Evolutionary conservation across 2,888 invertebrate genomes (phyloP).

Genomic region (Podabrus alpinus): DNA sequence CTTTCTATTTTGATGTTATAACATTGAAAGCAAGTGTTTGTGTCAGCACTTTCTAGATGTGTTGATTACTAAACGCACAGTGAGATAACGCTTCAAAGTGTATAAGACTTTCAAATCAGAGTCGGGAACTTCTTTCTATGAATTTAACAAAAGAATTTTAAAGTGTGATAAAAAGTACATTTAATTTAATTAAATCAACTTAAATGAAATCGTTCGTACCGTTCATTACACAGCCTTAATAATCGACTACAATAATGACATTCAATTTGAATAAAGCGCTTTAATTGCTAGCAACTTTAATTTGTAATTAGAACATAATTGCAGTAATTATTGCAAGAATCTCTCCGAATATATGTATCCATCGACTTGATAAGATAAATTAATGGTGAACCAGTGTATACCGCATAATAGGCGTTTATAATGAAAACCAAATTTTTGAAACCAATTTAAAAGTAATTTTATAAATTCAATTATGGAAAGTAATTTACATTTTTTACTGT

Average conservation of each 20-base stretch:
- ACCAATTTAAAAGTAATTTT: background rate
- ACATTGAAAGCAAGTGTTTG: constrained; percentile 23
- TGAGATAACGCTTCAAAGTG: constrained; percentile 17
- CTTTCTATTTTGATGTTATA: constrained; percentile 13
- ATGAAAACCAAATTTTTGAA: background rate
- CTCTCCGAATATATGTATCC: constrained; percentile 22
- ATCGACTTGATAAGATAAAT: constrained; percentile 25
- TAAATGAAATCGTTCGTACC: constrained; percentile 42
- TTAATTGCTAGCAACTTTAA: constrained; percentile 47
- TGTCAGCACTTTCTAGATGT: constrained; percentile 28
- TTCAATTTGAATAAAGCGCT: constrained; percentile 44
- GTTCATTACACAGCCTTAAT: constrained; percentile 32
- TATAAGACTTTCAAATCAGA: constrained; percentile 19
- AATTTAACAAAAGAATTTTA: constrained; percentile 25
- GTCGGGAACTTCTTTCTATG: constrained; percentile 23
- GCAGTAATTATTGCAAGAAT: constrained; percentile 42
- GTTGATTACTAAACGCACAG: constrained; percentile 25
- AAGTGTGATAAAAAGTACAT: constrained; percentile 26
- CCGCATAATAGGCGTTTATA: background rate
- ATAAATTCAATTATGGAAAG: background rate
- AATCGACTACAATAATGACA: constrained; percentile 45
- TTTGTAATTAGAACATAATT: constrained; percentile 47
- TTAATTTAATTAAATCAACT: constrained; percentile 31
- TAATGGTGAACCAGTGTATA: constrained; percentile 11
- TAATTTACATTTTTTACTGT: background rate